A percentile compares a stretch with the other conserved stretches of the same genome.
These are phyloP conservation scores for Villa cingulata DNA, from an alignment of 2,888 invertebrate genomes.

Conservation along the genomic window DNA sequence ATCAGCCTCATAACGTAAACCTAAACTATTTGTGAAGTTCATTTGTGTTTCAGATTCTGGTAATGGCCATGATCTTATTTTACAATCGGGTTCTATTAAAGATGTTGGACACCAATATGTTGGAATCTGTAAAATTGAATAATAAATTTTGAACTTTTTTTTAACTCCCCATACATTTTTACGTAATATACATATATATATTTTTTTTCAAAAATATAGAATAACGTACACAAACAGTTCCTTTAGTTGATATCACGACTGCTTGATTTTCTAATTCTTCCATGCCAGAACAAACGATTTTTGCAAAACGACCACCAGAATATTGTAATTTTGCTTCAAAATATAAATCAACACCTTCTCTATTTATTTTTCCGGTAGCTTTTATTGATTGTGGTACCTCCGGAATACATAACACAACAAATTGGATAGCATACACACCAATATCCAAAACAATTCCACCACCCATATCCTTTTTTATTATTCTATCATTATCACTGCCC, in stretches of 20 bases:
- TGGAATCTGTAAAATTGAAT: slow-evolving; percentile 25
- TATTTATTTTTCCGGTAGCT: slow-evolving; percentile 51
- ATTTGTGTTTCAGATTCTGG: slow-evolving; percentile 42
- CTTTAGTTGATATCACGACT: slow-evolving; percentile 20
- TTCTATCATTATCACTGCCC: slow-evolving; percentile 38
- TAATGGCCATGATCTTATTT: slow-evolving; percentile 44
- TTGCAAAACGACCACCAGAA: slow-evolving; percentile 16
- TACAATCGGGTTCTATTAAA: slow-evolving; percentile 43
- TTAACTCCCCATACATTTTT: too few species aligned
- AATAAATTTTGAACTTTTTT: background rate
- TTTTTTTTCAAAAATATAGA: background rate
- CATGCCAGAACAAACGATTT: slow-evolving; percentile 21
- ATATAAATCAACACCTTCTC: slow-evolving; percentile 50
- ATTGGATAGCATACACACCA: slow-evolving; percentile 59
- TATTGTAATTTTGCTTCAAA: slow-evolving; percentile 20
- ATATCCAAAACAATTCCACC: slow-evolving; percentile 62
- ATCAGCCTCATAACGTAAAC: slow-evolving; percentile 58
- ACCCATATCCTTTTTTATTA: slow-evolving; percentile 50
- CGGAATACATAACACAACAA: slow-evolving; percentile 50
- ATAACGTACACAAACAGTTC: slow-evolving; percentile 20
- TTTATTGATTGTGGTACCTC: slow-evolving; percentile 51
- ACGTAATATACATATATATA: too few species aligned
- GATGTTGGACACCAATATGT: slow-evolving; percentile 57
- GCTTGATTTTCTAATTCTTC: slow-evolving; percentile 19
- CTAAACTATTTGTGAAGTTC: slow-evolving; percentile 55